Evolutionary conservation across 1,140 invertebrate genomes (phyloP), one percentile per base, ranked within the genome.

Genomic region (Mizuhopecten yessoensis): DNA sequence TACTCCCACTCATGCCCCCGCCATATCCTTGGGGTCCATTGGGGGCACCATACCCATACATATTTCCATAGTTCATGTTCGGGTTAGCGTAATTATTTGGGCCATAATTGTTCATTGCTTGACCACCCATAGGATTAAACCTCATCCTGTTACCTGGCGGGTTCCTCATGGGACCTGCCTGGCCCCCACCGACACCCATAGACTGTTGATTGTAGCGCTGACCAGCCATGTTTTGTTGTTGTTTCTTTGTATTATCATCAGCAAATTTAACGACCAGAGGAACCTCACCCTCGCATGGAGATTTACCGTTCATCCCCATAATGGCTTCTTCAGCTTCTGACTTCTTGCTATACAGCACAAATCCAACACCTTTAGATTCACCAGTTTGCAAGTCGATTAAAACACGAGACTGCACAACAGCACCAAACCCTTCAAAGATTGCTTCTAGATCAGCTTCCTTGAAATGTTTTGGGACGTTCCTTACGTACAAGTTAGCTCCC

Each of bases 401-500:
- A 93, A 99, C 98, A 95, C 99, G 98, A 96, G 98, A 98, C 96
- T 99, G 98, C 91, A 99, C 98, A 95, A 99, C 99, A 91, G 97
- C 97, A 34, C 98, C 98, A 97, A 97, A 99, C 95, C 98, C 98
- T 91, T 97, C 97, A 97, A 99, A 99, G 95, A 99, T 97, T 86
- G 98, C 97, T 94, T 98, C 98, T 86, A 99, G 97, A 94, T 98
- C 98, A 87, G 98, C 97, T 94, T 99, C 94, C 34, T 92, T 95
- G 93, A 94, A 96, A 86, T 92, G 90, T 96, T 98, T 98, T 45
- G 99, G 99, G 92, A 99, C 97, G 97, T 99, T 99, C 90, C 98
- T 98, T 88, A 99, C 98, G 97, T 99, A 99, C 45, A 99, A 97
- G 97, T 99, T 99, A 20, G 99, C 99, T 96, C 99, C 98, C 96